Evolutionary conservation across 2,888 invertebrate genomes (phyloP).

Genomic region (Orthosia gracilis): DNA sequence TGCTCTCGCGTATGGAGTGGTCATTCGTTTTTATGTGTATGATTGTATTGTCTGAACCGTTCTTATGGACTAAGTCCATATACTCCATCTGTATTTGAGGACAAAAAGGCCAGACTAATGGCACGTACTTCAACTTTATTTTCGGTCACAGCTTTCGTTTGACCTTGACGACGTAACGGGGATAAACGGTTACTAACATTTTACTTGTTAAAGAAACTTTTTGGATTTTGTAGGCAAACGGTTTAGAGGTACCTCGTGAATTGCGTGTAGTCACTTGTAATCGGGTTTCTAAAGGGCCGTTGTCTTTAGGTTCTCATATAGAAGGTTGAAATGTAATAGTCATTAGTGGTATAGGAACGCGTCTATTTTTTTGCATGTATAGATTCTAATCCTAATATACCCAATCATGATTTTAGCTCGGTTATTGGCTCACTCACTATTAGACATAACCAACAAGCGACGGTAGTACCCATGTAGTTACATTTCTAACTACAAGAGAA

Average conservation of each 20-base stretch:
- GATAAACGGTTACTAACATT: conserved; percentile 12
- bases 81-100: conserved; percentile 29
- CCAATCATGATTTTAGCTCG: no score
- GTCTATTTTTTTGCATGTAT: no score
- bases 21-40: conserved; percentile 60
- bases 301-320: not conserved
- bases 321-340: no score
- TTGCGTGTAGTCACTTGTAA: not conserved
- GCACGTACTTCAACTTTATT: conserved; percentile 36
- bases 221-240: not conserved
- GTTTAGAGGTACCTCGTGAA: not conserved
- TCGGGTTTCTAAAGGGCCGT: not conserved
- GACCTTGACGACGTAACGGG: conserved; percentile 7
- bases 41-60: conserved; percentile 58
- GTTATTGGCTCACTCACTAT: no score
- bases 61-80: conserved; percentile 36
- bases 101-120: conserved; percentile 38
- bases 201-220: conserved; percentile 3
- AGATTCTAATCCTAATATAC: no score
- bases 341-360: no score
- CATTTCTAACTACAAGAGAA: no score
- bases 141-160: conserved; percentile 24
- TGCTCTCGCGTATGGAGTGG: conserved; percentile 7
- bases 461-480: no score
- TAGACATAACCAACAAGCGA: no score